phyloP scores from a whole-genome alignment of 1,140 invertebrate species.

The Cataglyphis hispanica region DNA sequence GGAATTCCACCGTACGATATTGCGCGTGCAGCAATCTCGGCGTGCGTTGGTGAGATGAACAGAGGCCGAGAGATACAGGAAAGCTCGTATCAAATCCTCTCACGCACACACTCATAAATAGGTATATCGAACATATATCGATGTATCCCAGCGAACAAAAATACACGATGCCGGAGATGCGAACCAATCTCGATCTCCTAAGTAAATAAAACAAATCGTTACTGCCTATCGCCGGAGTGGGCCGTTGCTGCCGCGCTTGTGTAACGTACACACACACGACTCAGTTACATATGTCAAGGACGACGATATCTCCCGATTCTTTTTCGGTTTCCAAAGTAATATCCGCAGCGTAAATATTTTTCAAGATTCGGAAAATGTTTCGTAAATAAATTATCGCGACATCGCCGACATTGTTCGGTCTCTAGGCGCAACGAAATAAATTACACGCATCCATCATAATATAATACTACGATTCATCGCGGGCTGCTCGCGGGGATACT shows the following conservation, averaged over 20 bases:
- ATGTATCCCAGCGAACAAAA: constrained; percentile 52
- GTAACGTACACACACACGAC: constrained; percentile 42
- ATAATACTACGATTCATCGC: background rate
- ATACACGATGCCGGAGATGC: constrained; percentile 41
- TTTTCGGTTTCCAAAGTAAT: background rate
- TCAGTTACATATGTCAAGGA: constrained; percentile 19
- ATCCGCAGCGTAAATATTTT: background rate
- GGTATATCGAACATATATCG: constrained; percentile 32
- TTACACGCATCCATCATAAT: background rate
- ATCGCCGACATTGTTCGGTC: background rate
- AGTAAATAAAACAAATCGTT: constrained; percentile 63
- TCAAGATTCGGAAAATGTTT: background rate
- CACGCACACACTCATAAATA: constrained; percentile 40
- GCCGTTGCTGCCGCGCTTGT: constrained; percentile 10
- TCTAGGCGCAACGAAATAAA: background rate
- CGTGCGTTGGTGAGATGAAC: constrained; percentile 12
- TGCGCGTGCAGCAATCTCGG: constrained; percentile 46
- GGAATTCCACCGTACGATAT: constrained; percentile 52
- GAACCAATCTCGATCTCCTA: constrained; percentile 58
- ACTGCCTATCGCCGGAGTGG: constrained; percentile 35
- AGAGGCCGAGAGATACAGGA: background rate
- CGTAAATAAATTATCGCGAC: background rate
- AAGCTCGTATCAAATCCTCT: constrained; percentile 41
- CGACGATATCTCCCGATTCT: background rate
- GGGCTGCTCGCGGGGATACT: background rate